Conservation (phyloP, 2,113 vertebrate genomes). For the Falcunculus frontatus region DNA sequence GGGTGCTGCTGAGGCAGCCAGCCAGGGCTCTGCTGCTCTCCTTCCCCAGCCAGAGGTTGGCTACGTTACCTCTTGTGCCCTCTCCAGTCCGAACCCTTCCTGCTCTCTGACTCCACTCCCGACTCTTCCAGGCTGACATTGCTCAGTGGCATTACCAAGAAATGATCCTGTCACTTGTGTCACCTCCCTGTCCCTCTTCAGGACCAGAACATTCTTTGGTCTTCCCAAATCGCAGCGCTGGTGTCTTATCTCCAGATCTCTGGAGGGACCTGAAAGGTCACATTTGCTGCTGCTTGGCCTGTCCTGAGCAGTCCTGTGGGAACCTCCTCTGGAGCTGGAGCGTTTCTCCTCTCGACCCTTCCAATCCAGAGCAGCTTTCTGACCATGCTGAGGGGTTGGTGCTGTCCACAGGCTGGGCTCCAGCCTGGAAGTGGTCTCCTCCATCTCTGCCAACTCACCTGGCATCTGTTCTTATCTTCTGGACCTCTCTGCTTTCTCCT, state of each 20-base stretch:
- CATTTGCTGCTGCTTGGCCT: neutral
- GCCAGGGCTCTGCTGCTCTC: neutral
- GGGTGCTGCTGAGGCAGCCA: neutral
- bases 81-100: neutral
- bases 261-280: neutral
- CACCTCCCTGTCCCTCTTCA: neutral
- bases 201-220: neutral
- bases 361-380: neutral
- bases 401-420: neutral
- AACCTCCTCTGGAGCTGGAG: neutral
- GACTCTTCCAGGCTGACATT: neutral
- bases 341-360: neutral
- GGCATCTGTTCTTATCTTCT: neutral
- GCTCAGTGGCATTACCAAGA: neutral
- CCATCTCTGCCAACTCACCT: neutral
- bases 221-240: accelerated
- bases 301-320: neutral
- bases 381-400: neutral
- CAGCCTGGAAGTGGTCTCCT: neutral
- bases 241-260: neutral
- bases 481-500: neutral
- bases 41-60: neutral
- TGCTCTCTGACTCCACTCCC: neutral
- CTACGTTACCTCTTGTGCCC: neutral
- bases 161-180: neutral